Conservation (phyloP, 2,113 vertebrate species). For the Pseudolaguvia tuberculata region DNA sequence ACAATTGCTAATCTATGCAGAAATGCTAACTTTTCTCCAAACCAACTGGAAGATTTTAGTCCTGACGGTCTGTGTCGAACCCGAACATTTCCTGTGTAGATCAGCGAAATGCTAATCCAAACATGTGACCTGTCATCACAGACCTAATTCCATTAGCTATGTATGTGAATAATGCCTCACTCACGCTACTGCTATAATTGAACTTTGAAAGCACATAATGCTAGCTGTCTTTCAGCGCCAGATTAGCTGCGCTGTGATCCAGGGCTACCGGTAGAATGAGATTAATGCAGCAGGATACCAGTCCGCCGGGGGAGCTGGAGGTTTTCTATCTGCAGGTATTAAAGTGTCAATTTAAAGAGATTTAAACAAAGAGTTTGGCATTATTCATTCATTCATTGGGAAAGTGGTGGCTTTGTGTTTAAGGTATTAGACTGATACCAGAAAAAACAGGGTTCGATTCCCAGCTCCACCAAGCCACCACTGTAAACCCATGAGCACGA, state of each 20-base stretch:
- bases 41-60: background rate
- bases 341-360: background rate
- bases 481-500: no score
- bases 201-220: background rate
- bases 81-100: no score
- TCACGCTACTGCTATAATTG: conserved; percentile 3
- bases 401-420: no score
- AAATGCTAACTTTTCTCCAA: no score
- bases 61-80: no score
- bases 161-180: background rate
- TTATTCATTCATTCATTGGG: no score
- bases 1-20: no score
- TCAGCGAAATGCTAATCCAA: conserved; percentile 10
- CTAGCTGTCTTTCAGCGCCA: conserved; percentile 14
- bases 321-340: background rate
- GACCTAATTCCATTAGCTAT: conserved; percentile 17
- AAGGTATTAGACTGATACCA: no score
- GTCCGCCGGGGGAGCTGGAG: background rate
- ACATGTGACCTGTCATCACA: conserved; percentile 18
- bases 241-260: conserved; percentile 31
- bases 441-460: no score
- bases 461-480: no score
- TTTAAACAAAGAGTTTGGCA: no score
- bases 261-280: conserved; percentile 18
- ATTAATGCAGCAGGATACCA: conserved; percentile 21